phyloP scores from a whole-genome alignment of 2,113 vertebrate species.

The Balaeniceps rex region DNA sequence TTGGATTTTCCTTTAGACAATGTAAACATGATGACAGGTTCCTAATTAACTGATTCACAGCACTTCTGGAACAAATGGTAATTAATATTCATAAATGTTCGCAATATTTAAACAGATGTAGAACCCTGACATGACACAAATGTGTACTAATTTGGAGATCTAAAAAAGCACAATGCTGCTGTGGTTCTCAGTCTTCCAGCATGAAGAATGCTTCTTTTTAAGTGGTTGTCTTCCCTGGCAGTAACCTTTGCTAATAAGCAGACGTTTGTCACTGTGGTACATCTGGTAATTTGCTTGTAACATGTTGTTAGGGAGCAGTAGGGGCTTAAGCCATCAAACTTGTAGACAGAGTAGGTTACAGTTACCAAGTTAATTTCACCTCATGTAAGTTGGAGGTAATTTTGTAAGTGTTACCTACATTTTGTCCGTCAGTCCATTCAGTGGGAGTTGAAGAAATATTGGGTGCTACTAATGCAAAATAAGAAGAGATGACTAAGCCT shows the following conservation, averaged over 20 bases:
- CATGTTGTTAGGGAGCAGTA: background rate
- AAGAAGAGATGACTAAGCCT: background rate
- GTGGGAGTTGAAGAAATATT: background rate
- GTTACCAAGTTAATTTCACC: background rate
- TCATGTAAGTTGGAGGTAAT: background rate
- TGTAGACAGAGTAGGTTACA: background rate
- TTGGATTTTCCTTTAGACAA: constrained; percentile 61
- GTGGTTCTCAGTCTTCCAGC: background rate
- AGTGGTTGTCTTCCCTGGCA: background rate
- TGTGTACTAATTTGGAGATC: constrained; percentile 2
- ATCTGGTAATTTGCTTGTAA: background rate
- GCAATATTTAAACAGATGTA: constrained; percentile 49
- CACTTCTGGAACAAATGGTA: constrained; percentile 64
- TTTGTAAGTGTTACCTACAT: background rate
- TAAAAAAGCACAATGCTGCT: background rate
- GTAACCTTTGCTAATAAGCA: background rate
- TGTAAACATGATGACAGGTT: constrained; percentile 66
- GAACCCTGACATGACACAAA: constrained; percentile 33
- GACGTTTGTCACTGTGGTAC: background rate
- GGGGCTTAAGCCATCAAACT: background rate
- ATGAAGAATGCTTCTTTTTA: background rate
- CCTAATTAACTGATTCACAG: constrained; percentile 70
- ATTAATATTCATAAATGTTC: constrained; percentile 71
- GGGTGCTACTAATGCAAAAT: background rate
- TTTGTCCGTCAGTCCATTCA: background rate